These are phyloP conservation scores for Cheirogaleus medius DNA, from an alignment of 2,113 vertebrate species.

Conservation along the genomic window DNA sequence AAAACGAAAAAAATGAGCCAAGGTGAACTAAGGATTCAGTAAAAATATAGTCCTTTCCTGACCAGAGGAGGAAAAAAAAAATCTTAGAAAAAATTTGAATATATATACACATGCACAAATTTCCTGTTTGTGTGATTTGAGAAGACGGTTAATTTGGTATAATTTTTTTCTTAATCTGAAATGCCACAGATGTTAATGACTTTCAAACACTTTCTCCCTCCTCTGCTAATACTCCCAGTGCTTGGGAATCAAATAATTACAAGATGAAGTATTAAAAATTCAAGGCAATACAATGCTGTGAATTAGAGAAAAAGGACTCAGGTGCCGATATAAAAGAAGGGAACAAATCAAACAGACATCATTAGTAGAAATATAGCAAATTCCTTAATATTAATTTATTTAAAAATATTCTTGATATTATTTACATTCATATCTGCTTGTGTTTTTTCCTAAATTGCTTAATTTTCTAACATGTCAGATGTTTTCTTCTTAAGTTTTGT, in stretches of 20 bases:
- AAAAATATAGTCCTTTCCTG: background rate
- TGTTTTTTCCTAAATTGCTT: slow-evolving; percentile 13
- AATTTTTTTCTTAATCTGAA: slow-evolving; percentile 32
- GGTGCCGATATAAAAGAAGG: background rate
- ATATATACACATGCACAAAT: background rate
- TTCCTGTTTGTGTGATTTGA: background rate
- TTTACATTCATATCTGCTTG: background rate
- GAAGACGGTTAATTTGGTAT: background rate
- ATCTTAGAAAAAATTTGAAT: background rate
- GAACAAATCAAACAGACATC: background rate
- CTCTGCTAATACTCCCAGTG: background rate
- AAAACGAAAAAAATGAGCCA: background rate
- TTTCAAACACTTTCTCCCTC: slow-evolving; percentile 12
- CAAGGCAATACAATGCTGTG: background rate
- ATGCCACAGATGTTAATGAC: slow-evolving; percentile 4
- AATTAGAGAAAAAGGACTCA: background rate
- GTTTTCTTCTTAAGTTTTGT: background rate
- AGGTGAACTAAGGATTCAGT: slow-evolving; percentile 23
- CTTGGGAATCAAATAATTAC: slow-evolving; percentile 28
- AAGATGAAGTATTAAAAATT: background rate
- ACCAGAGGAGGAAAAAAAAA: background rate
- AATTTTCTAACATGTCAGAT: background rate
- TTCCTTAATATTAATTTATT: background rate
- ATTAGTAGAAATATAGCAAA: background rate
- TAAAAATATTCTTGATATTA: background rate